Evolutionary conservation across 53 echinoderm and acorn worm genomes (phyloP).

Genomic region (Stichopus horrens): DNA sequence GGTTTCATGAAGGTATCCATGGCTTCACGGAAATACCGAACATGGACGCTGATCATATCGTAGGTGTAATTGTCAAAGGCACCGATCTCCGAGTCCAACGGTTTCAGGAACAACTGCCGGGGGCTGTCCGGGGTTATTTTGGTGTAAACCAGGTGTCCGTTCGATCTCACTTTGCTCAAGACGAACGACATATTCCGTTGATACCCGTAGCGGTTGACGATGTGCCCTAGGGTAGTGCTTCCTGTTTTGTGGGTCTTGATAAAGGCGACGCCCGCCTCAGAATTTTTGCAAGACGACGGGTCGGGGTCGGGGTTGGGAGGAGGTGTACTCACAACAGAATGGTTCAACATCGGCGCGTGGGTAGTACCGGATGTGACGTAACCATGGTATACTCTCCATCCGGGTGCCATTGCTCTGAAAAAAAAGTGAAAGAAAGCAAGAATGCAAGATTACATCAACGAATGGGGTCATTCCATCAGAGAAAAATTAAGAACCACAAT

Average conservation of each 20-base stretch:
- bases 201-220: conserved; percentile 75
- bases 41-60: conserved; percentile 72
- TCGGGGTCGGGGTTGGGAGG: too few species aligned
- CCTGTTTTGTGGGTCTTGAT: conserved; percentile 52
- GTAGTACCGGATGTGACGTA: too few species aligned
- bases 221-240: conserved; percentile 57
- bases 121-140: conserved; percentile 52
- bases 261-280: conserved; percentile 56
- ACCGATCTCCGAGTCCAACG: conserved; percentile 41
- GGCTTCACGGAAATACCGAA: conserved; percentile 60
- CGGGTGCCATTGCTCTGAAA: too few species aligned
- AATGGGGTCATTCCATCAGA: too few species aligned
- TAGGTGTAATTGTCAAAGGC: conserved; percentile 56
- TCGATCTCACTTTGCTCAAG: conserved; percentile 55
- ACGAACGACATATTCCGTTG: conserved; percentile 61
- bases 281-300: neutral
- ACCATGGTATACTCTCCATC: too few species aligned
- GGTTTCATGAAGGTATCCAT: conserved; percentile 79
- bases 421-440: too few species aligned
- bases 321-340: too few species aligned
- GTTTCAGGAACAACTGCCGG: conserved; percentile 59
- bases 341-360: too few species aligned
- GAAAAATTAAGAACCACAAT: too few species aligned
- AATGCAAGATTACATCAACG: too few species aligned
- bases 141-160: conserved; percentile 62